Conservation (phyloP, 2,113 vertebrate genomes). For the Proteles cristata region DNA sequence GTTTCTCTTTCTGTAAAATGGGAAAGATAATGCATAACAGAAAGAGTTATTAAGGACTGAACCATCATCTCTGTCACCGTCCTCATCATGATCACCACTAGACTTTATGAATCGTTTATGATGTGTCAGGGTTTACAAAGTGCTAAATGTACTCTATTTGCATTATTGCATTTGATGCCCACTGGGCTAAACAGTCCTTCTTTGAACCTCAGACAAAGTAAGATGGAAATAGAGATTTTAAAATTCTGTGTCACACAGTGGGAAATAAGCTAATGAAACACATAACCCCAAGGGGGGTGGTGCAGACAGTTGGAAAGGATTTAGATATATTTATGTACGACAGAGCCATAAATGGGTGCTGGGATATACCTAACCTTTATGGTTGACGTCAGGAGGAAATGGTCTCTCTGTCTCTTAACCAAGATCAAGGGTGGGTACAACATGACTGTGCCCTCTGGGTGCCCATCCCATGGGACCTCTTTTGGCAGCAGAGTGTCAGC, state of each 20-base stretch:
- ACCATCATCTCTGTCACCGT: neutral
- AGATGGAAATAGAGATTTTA: constrained; percentile 28
- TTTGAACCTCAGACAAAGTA: constrained; percentile 23
- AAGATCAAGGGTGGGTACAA: constrained; percentile 32
- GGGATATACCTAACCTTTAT: constrained; percentile 78
- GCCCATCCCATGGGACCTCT: constrained; percentile 65
- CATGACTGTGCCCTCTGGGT: constrained; percentile 59
- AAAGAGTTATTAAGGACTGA: neutral
- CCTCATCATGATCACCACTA: neutral
- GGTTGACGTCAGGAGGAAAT: constrained; percentile 67
- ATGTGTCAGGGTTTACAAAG: neutral
- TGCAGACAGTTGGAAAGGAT: neutral
- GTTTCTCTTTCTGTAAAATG: neutral
- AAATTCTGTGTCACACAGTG: constrained; percentile 35
- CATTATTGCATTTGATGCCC: constrained; percentile 22
- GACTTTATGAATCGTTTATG: neutral
- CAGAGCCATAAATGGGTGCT: constrained; percentile 73
- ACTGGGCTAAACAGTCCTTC: constrained; percentile 7
- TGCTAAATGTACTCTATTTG: neutral
- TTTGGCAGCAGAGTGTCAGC: constrained; percentile 60
- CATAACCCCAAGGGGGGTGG: constrained; percentile 40
- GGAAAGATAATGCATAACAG: neutral
- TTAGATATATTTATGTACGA: constrained; percentile 46
- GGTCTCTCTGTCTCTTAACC: constrained; percentile 63
- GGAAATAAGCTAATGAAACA: constrained; percentile 67